Evolutionary conservation across 2,888 invertebrate genomes (phyloP), one percentile per base, ranked within the genome.

Genomic region (Macrophya annulata): DNA sequence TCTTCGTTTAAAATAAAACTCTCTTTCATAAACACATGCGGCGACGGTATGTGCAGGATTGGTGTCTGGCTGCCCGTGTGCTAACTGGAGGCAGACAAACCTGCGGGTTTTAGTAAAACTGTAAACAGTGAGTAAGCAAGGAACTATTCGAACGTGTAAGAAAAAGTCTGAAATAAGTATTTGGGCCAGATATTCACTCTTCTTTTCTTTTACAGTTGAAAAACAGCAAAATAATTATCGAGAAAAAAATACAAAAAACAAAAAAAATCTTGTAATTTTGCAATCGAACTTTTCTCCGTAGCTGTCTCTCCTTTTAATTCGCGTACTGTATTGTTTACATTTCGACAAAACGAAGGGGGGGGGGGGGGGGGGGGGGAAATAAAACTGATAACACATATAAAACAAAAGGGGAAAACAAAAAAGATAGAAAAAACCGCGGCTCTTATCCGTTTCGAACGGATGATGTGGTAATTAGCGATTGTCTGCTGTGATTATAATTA

Each of bases 71-170:
- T n/a, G 51, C 8, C 55, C 55, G n/a, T n/a, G 55, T 8, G 8
- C n/a, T 0, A n/a, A 2, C 8, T 62, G 21, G 21, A 25, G 21
- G 12, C 62, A 62, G 55, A 55, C 55, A 5, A 55, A 55, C 55
- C n/a, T 55, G 55, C 55, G 55, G 55, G 55, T 55, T 62, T 21
- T 62, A 62, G 62, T 55, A 62, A 62, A 62, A 62, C 62, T 25
- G 62, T 62, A 62, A 62, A 62, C 62, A 62, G 62, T 62, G 62
- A 62, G 62, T 62, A 62, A 62, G 25, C 62, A 21, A 10, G 4
- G 10, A 62, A 62, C 62, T 21, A 62, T 62, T 62, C 62, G 62
- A 12, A 25, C 9, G 25, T 10, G 1, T 31, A 25, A 62, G 25
- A 62, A 62, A 62, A 21, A 62, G 62, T 62, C 25, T 62, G 62